A percentile compares a stretch with the other conserved stretches of the same genome.
Conservation (phyloP, 2,888 invertebrate species). For the Drosophila falleni region DNA sequence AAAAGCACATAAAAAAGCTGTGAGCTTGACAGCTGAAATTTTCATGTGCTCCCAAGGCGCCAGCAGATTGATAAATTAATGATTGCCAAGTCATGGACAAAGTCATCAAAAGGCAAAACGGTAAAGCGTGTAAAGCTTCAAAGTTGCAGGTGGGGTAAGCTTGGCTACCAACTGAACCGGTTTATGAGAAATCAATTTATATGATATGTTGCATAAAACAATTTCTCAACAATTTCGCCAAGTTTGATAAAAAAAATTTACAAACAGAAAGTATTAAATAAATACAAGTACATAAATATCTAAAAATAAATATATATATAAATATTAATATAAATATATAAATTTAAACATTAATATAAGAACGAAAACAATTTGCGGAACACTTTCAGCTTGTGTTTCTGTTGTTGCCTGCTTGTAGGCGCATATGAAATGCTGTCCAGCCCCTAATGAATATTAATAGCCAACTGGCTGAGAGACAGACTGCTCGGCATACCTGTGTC, state of each 20-base stretch:
- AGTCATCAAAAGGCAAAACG: conserved; percentile 54
- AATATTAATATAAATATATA: background rate
- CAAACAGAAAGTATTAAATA: too few species aligned
- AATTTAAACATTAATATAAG: background rate
- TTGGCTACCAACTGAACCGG: conserved; percentile 23
- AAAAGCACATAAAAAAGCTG: conserved; percentile 77
- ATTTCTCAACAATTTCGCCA: conserved; percentile 31
- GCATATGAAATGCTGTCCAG: conserved; percentile 34
- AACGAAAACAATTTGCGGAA: conserved; percentile 30
- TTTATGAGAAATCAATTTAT: conserved; percentile 77
- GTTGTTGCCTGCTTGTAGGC: conserved; percentile 25
- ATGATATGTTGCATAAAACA: conserved; percentile 23
- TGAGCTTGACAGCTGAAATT: conserved; percentile 69
- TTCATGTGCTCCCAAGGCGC: conserved; percentile 76
- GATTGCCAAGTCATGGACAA: conserved; percentile 72
- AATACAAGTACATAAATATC: too few species aligned
- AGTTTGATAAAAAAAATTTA: background rate
- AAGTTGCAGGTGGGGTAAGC: conserved; percentile 33
- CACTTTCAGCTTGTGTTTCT: conserved; percentile 11
- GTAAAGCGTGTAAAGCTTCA: conserved; percentile 48
- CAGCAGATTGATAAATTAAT: conserved; percentile 79
- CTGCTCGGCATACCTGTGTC: conserved; percentile 64
- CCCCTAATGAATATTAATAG: conserved; percentile 78
- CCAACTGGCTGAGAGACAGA: conserved; percentile 55
- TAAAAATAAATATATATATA: background rate